A percentile compares a stretch with the other conserved stretches of the same genome.
phyloP scores from a whole-genome alignment of 2,888 invertebrate species.

The Coelogynopora nodosa region DNA sequence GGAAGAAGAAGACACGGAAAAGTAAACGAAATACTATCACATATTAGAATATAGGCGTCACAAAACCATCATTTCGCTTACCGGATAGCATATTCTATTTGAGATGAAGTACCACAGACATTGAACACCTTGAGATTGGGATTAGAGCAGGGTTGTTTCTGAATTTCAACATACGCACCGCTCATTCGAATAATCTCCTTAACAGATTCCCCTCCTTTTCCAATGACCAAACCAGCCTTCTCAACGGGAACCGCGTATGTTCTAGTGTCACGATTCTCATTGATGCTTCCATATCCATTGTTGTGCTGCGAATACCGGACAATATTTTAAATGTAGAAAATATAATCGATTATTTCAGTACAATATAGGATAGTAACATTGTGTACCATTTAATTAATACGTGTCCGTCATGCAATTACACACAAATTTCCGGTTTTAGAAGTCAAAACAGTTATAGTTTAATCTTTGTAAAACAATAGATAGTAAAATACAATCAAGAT shows the following conservation, averaged over 20 bases:
- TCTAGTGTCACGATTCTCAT: background rate
- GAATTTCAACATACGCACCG: constrained; percentile 47
- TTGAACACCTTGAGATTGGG: constrained; percentile 45
- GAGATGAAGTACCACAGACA: constrained; percentile 34
- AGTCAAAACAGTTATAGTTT: too few relatives aligned
- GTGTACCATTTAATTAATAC: background rate
- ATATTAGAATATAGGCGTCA: too few relatives aligned
- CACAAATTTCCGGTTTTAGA: too few relatives aligned
- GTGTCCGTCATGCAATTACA: too few relatives aligned
- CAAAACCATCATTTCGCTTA: too few relatives aligned
- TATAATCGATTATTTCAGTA: background rate
- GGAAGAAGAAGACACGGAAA: too few relatives aligned
- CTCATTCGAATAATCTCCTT: constrained; percentile 45
- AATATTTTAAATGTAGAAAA: background rate
- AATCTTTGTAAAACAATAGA: background rate
- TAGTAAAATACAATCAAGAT: background rate
- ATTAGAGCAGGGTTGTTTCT: constrained; percentile 38
- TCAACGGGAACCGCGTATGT: constrained; percentile 46
- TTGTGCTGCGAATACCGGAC: background rate
- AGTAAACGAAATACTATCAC: too few relatives aligned
- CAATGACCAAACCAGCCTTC: constrained; percentile 47
- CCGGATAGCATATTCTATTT: constrained; percentile 45
- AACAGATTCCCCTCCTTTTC: constrained; percentile 47
- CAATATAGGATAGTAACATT: background rate
- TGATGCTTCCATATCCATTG: background rate